A percentile compares a stretch with the other conserved stretches of the same genome.
Evolutionary conservation across 2,113 vertebrate genomes (phyloP).

Genomic region (Macrotus californicus): DNA sequence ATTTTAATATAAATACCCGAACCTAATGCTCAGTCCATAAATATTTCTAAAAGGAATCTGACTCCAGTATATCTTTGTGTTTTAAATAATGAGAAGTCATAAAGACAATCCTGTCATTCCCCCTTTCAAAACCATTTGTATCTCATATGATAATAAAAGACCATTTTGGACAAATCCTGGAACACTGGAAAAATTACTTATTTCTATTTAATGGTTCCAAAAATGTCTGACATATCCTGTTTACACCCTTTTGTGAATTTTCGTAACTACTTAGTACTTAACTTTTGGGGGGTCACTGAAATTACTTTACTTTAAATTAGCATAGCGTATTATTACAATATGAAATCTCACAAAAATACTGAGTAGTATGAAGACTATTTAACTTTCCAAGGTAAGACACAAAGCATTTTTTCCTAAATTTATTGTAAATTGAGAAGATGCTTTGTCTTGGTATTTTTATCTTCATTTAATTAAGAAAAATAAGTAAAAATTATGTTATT

Average conservation of each 20-base stretch:
- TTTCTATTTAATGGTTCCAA: not conserved
- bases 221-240: not conserved
- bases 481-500: not conserved
- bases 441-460: not conserved
- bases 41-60: not conserved
- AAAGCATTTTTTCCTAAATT: not conserved
- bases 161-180: not conserved
- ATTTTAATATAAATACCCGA: not conserved
- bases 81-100: not conserved
- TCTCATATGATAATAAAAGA: not conserved
- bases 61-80: not conserved
- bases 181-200: not conserved
- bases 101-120: not conserved
- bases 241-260: not conserved
- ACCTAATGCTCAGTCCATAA: not conserved
- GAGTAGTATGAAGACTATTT: not conserved
- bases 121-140: not conserved
- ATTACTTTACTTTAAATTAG: not conserved
- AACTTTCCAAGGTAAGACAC: not conserved
- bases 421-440: not conserved
- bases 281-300: not conserved
- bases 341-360: not conserved
- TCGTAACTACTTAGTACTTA: not conserved
- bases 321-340: not conserved
- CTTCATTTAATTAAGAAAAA: not conserved